These are phyloP conservation scores for Phenganax marumi DNA, from an alignment of 92 coral and sea anemone species.

Conservation along the genomic window DNA sequence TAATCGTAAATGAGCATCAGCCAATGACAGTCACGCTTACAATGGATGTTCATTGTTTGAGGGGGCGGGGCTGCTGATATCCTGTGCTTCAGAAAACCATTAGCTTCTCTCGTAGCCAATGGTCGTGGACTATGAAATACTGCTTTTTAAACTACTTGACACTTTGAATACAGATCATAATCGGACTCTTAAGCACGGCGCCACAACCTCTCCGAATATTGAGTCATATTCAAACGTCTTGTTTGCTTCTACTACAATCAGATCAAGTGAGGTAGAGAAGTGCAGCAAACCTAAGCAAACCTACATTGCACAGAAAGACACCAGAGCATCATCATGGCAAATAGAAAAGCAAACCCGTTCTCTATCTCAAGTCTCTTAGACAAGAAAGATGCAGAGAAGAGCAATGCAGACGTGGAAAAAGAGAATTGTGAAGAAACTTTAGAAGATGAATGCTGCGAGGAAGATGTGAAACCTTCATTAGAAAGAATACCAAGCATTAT, in stretches of 20 bases:
- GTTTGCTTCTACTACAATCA: slow-evolving; percentile 62
- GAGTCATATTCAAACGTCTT: slow-evolving; percentile 88
- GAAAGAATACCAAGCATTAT: slow-evolving; percentile 24
- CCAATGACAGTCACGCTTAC: slow-evolving; percentile 81
- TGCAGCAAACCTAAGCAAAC: not conserved
- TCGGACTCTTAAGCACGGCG: slow-evolving; percentile 98
- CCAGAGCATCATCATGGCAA: slow-evolving; percentile 62
- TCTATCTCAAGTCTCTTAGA: slow-evolving; percentile 89
- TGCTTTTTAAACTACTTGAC: slow-evolving; percentile 99
- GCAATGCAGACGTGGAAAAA: slow-evolving; percentile 34
- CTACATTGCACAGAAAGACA: not conserved
- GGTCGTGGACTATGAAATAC: slow-evolving; percentile 76
- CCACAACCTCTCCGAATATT: slow-evolving; percentile 96
- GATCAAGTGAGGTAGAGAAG: slow-evolving; percentile 16
- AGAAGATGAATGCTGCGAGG: slow-evolving; percentile 33
- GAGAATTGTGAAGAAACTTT: slow-evolving; percentile 23
- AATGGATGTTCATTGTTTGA: slow-evolving; percentile 81
- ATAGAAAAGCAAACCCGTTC: slow-evolving; percentile 72
- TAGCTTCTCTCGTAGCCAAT: slow-evolving; percentile 81
- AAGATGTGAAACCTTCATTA: slow-evolving; percentile 1
- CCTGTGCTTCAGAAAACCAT: slow-evolving; percentile 96
- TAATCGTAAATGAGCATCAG: slow-evolving; percentile 76
- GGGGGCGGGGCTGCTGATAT: slow-evolving; percentile 95
- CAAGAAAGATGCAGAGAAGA: slow-evolving; percentile 46
- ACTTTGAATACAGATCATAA: slow-evolving; percentile 99